Evolutionary conservation across 1,140 invertebrate species (phyloP).

Genomic region (Drosophila mojavensis): DNA sequence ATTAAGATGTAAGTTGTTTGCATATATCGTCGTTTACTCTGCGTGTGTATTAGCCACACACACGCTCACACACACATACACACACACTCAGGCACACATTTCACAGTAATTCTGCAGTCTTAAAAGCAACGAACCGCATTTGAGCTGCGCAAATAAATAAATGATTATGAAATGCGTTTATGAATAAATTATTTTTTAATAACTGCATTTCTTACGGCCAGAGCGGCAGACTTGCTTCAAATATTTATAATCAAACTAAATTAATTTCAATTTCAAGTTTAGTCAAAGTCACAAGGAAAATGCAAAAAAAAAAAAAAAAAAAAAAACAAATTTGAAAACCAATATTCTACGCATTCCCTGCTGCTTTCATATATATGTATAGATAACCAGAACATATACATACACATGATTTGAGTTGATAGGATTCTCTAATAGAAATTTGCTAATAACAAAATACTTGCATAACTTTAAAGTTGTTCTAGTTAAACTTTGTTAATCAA

Average conservation of each 20-base stretch:
- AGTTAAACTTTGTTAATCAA: too few relatives aligned
- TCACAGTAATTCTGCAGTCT: not conserved
- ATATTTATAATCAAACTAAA: not conserved
- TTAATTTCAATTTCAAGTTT: conserved; percentile 6
- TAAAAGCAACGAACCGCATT: not conserved
- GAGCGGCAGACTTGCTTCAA: not conserved
- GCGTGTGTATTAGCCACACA: conserved; percentile 7
- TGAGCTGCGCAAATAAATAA: conserved; percentile 8
- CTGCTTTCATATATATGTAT: too few relatives aligned
- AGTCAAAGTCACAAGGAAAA: not conserved
- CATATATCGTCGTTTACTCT: conserved; percentile 49
- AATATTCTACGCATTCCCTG: too few relatives aligned
- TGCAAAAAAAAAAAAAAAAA: too few relatives aligned
- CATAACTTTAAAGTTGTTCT: too few relatives aligned
- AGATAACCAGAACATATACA: too few relatives aligned
- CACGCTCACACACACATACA: not conserved
- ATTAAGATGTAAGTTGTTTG: conserved; percentile 79
- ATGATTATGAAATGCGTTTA: conserved; percentile 8
- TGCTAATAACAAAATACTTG: too few relatives aligned
- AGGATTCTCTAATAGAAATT: too few relatives aligned
- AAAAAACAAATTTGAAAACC: too few relatives aligned
- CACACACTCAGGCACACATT: not conserved
- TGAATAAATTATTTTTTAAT: conserved; percentile 26
- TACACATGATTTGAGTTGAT: too few relatives aligned
- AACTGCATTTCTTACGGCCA: not conserved